Base-by-base conservation (phyloP, 2,113 vertebrate species). In the Columba livia region DNA sequence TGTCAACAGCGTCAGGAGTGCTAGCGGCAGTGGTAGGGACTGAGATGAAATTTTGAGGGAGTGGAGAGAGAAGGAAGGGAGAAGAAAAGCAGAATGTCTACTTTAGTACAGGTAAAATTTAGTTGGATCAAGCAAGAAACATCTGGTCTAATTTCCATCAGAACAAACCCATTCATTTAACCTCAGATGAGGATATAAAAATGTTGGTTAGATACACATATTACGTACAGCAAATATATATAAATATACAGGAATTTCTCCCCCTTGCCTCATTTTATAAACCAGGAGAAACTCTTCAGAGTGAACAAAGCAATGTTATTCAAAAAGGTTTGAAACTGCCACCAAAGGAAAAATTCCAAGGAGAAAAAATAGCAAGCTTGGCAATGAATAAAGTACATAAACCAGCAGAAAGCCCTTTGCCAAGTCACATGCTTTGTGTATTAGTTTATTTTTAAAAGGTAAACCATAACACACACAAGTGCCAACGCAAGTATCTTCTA, bases 1-100 rank as follows among this genome's bases (percentile, higher is more conserved):
- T 99, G 97, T 99, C 99, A 48, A 99, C 99, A 3, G 99, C 99
- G 13, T 99, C 99, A 2, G 99, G 98, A 84, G 99, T 99, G 96
- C 98, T 99, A 92, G 99, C 99, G 1, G 98, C 98, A 47, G 99
- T 99, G 19, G 99, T 99, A 61, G 99, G 99, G 85, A 99, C 99
- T 99, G 96, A 92, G 38, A 50, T 7, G 81, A 61, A 82, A 90
- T 94, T 83, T 80, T 54, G 38, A 94, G 36, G 29, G 26, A 7
- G 3, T 36, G 58, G 15, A 70, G 16, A 79, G 19, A 62, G 48
- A 88, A 60, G n/a, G 18, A 7, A 44, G 6, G 5, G 17, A 12
- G 20, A 53, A 95, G n/a, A 96, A 85, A 91, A 84, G 34, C 29
- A 90, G 26, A 92, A 70, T 72, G 86, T 88, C 53, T 31, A 85